Evolutionary conservation across 2,113 vertebrate genomes (phyloP), one percentile per base, ranked within the genome.

Genomic region (Gadus macrocephalus): DNA sequence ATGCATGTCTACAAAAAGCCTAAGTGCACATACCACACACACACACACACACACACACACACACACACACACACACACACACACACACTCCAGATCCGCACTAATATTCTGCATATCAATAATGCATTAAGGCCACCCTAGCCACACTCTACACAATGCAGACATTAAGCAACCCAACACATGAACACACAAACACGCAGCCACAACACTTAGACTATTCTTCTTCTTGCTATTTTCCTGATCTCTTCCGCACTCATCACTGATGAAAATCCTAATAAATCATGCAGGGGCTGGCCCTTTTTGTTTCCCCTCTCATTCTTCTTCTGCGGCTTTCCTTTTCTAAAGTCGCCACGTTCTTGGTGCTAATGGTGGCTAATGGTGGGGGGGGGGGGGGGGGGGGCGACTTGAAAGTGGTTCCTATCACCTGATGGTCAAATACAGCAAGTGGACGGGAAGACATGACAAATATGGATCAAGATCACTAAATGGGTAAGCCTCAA

Each of bases 201-300:
- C 8, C 42, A 49, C 42, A 49, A 2, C 31, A 3, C 56, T 70
- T 62, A 49, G 25, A 20, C 25, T 64, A 79, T 20, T 55, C 80
- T 82, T 79, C 81, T 79, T 66, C 67, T 76, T 79, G 55, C 62
- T 28, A 68, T 14, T 49, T 14, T 14, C 42, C 8, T 49, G 67
- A 70, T 22, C 3, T 42, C 64, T 66, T 25, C 25, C 25, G 38
- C 20, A 15, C 64, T 80, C 22, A 67, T 55, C 15, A 25, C 35
- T 66, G 61, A 81, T 73, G 53, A 77, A 83, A 85, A 86, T 73
- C 53, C 64, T 15, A 73, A 87, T 81, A 78, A 72, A 80, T 88
- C 17, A 76, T 80, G 83, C 70, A 76, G 61, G 76, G 42, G 9
- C 42, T 14, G 42, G 42, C 42, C 11, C 11, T 49, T 49, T 49